These are phyloP conservation scores for Diploptera punctata DNA, from an alignment of 2,888 invertebrate genomes.

Conservation along the genomic window DNA sequence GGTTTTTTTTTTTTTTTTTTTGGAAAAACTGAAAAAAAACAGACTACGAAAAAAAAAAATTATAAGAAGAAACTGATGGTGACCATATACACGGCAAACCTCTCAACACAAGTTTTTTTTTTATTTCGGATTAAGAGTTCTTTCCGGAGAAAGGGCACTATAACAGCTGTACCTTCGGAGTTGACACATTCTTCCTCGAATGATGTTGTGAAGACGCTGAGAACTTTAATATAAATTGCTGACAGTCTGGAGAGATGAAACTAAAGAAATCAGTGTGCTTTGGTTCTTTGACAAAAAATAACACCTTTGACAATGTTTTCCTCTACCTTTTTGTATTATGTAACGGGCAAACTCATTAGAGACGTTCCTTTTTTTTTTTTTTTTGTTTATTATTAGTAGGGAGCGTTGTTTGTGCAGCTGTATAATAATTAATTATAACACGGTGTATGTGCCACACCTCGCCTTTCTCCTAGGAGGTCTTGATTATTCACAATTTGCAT, in stretches of 20 bases:
- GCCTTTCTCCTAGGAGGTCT: neutral
- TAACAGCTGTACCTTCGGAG: no score
- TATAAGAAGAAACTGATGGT: no score
- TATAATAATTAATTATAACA: neutral
- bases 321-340: neutral
- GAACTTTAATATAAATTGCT: neutral
- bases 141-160: no score
- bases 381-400: neutral
- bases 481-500: neutral
- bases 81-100: no score
- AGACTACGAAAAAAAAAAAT: no score
- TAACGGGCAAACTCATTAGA: neutral
- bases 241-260: neutral
- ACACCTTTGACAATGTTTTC: neutral
- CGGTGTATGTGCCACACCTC: neutral
- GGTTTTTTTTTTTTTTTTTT: no score
- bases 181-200: no score
- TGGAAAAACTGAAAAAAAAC: no score
- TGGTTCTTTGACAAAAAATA: conserved; percentile 2
- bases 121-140: no score
- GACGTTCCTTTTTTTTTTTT: neutral
- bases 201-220: no score
- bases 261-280: neutral
- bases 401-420: neutral
- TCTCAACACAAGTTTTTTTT: no score